These are phyloP conservation scores for Macropus fuliginosus DNA, from an alignment of 2,797 vertebrate genomes.

Conservation along the genomic window DNA sequence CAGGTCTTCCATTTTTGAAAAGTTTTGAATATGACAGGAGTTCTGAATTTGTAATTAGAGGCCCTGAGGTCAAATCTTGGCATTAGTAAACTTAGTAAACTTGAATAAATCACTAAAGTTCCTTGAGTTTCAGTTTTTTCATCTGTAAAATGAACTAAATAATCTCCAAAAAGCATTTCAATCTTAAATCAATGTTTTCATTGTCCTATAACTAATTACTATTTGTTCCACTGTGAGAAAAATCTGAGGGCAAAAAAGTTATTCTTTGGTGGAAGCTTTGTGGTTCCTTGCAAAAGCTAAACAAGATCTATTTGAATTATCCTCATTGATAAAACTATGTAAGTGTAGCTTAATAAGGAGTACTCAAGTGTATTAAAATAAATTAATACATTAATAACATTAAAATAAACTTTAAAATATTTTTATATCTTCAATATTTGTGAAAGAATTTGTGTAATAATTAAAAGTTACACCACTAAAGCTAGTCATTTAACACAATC, in stretches of 20 bases:
- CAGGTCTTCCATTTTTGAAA: neutral
- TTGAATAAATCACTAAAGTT: neutral
- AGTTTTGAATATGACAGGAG: neutral
- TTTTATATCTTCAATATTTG: neutral
- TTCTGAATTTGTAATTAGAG: neutral
- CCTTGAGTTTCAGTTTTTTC: neutral
- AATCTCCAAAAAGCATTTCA: neutral
- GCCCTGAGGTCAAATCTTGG: neutral
- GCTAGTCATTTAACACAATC: neutral
- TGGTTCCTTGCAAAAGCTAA: neutral
- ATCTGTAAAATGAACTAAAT: conserved; percentile 11
- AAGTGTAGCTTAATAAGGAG: neutral
- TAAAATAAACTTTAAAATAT: neutral
- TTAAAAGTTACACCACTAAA: neutral
- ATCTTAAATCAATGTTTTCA: neutral
- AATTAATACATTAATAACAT: neutral
- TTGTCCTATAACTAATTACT: neutral
- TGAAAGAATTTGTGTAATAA: neutral
- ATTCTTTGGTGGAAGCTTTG: neutral
- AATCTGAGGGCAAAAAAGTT: neutral
- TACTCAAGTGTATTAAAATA: neutral
- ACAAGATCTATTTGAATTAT: neutral
- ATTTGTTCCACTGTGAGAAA: neutral
- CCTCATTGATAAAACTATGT: neutral
- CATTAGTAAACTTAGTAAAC: neutral